phyloP scores from a whole-genome alignment of 2,888 invertebrate species.

The Urechis unicinctus region DNA sequence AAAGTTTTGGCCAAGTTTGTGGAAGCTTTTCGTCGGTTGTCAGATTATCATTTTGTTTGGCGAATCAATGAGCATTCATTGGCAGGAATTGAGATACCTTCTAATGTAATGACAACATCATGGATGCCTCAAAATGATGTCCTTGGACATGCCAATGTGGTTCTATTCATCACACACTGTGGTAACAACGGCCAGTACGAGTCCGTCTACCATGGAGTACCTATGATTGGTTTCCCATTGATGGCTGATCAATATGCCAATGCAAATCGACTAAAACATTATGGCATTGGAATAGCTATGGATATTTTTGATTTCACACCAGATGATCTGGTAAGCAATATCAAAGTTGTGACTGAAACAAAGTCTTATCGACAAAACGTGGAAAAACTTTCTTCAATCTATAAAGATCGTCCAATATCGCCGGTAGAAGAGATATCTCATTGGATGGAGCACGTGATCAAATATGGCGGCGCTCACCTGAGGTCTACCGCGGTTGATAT shows the following conservation, averaged over 20 bases:
- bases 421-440: constrained; percentile 23
- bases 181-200: too few species aligned
- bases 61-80: too few species aligned
- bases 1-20: constrained; percentile 9
- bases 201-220: too few species aligned
- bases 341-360: constrained; percentile 17
- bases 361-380: constrained; percentile 15
- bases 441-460: constrained; percentile 30
- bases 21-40: constrained; percentile 12
- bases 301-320: too few species aligned
- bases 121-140: too few species aligned
- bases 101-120: too few species aligned
- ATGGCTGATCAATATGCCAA: constrained; percentile 22
- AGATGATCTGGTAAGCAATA: constrained; percentile 12
- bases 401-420: constrained; percentile 10
- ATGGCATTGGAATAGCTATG: constrained; percentile 22
- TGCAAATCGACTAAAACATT: constrained; percentile 11
- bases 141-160: constrained; percentile 23
- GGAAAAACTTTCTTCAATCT: constrained; percentile 16
- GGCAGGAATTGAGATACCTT: too few species aligned
- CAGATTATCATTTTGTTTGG: too few species aligned
- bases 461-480: too few species aligned
- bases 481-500: constrained; percentile 21
- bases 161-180: constrained; percentile 27
- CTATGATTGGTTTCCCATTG: too few species aligned